Percentiles rank a stretch among this genome's conserved stretches.
These are phyloP conservation scores for Cryptus viduatorius DNA, from an alignment of 2,888 invertebrate genomes.

Conservation along the genomic window DNA sequence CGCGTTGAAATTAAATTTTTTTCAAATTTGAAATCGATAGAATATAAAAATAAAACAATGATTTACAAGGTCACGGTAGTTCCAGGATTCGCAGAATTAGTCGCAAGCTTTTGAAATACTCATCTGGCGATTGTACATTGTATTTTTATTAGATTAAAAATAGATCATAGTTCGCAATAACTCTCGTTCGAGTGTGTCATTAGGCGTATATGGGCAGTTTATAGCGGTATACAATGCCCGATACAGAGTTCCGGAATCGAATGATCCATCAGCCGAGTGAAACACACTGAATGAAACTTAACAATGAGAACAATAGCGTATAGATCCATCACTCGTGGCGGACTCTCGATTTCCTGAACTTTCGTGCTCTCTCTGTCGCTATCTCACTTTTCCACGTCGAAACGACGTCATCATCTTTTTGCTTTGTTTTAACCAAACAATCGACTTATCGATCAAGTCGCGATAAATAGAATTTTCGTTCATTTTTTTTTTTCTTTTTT, in stretches of 20 bases:
- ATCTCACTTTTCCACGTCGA: slow-evolving; percentile 9
- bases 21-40: too few species aligned
- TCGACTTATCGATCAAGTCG: not conserved
- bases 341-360: slow-evolving; percentile 30
- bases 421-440: not conserved
- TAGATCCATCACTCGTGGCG: slow-evolving; percentile 20
- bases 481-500: not conserved
- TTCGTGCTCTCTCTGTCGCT: slow-evolving; percentile 4
- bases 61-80: too few species aligned
- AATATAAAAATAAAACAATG: too few species aligned
- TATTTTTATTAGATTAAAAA: too few species aligned
- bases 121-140: too few species aligned
- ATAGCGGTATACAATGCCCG: not conserved
- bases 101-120: too few species aligned
- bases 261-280: slow-evolving; percentile 30
- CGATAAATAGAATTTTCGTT: not conserved
- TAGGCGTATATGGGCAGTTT: not conserved
- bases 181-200: not conserved
- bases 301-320: slow-evolving; percentile 31
- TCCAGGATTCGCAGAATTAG: too few species aligned
- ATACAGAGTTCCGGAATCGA: slow-evolving; percentile 26
- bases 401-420: not conserved
- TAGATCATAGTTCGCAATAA: not conserved
- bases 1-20: too few species aligned
- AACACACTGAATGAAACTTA: slow-evolving; percentile 1